A percentile compares a stretch with the other conserved stretches of the same genome.
These are phyloP conservation scores for Sebastes matsubarae DNA, from an alignment of 2,797 vertebrate species.

Conservation along the genomic window DNA sequence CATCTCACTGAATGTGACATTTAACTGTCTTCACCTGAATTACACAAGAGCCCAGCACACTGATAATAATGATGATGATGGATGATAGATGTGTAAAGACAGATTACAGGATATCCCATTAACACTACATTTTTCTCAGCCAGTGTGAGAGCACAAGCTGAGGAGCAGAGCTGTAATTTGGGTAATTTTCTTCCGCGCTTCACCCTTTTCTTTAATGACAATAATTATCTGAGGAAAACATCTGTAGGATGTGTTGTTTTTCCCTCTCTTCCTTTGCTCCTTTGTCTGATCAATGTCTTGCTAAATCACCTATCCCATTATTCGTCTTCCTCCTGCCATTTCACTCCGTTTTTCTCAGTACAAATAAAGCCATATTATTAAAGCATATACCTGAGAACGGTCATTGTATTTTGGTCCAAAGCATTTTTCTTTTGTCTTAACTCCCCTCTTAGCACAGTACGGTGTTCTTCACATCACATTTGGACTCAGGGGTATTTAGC, in stretches of 20 bases:
- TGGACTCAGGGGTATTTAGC: slow-evolving; percentile 9
- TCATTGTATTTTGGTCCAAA: not conserved
- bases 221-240: slow-evolving; percentile 74
- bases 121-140: slow-evolving; percentile 29
- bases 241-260: slow-evolving; percentile 48
- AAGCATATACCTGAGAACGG: not conserved
- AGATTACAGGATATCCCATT: slow-evolving; percentile 49
- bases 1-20: slow-evolving; percentile 7
- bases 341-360: slow-evolving; percentile 1
- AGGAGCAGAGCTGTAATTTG: slow-evolving; percentile 63
- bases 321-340: not conserved
- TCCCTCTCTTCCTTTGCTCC: slow-evolving; percentile 4
- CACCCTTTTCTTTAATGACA: slow-evolving; percentile 68
- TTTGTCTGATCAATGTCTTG: slow-evolving; percentile 49
- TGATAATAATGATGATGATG: slow-evolving; percentile 1
- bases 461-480: slow-evolving; percentile 20
- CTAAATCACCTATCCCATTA: slow-evolving; percentile 28
- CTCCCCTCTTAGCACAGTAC: not conserved
- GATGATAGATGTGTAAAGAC: slow-evolving; percentile 34
- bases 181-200: slow-evolving; percentile 53
- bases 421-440: not conserved
- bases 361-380: not conserved
- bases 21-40: slow-evolving; percentile 36
- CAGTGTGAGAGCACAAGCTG: slow-evolving; percentile 26
- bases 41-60: slow-evolving; percentile 4